phyloP scores from a whole-genome alignment of 2,888 invertebrate genomes.

The Germaria angustata region DNA sequence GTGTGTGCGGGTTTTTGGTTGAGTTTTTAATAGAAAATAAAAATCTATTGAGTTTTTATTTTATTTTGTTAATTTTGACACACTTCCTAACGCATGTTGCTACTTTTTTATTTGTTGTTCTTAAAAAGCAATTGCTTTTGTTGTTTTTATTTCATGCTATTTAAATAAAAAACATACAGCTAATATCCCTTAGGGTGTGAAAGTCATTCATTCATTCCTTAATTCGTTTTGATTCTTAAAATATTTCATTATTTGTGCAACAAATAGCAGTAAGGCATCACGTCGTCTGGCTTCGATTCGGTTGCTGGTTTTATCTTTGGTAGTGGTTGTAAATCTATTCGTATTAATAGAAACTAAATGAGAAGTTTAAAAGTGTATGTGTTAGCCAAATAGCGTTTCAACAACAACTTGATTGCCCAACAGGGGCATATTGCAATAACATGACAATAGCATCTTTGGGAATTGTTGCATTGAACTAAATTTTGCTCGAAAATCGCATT shows the following conservation, averaged over 20 bases:
- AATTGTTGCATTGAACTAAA: too few relatives aligned
- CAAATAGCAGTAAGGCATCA: conserved; percentile 1
- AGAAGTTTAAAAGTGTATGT: conserved; percentile 17
- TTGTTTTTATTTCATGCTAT: conserved; percentile 8
- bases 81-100: conserved; percentile 68
- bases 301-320: neutral
- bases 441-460: too few relatives aligned
- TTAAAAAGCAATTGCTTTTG: conserved; percentile 44
- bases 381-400: too few relatives aligned
- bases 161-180: conserved; percentile 69
- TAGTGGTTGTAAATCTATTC: conserved; percentile 8
- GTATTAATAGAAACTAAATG: neutral
- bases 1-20: neutral
- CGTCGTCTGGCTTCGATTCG: neutral
- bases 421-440: too few relatives aligned
- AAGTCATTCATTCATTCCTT: conserved; percentile 72
- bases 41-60: conserved; percentile 35
- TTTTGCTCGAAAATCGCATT: too few relatives aligned
- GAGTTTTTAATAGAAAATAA: neutral
- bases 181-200: conserved; percentile 78
- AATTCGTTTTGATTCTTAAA: conserved; percentile 35
- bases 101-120: conserved; percentile 46
- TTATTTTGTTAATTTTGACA: conserved; percentile 65
- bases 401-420: too few relatives aligned
- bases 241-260: conserved; percentile 32